These are phyloP conservation scores for Panzeria rudis DNA, from an alignment of 2,888 invertebrate species.

Conservation along the genomic window DNA sequence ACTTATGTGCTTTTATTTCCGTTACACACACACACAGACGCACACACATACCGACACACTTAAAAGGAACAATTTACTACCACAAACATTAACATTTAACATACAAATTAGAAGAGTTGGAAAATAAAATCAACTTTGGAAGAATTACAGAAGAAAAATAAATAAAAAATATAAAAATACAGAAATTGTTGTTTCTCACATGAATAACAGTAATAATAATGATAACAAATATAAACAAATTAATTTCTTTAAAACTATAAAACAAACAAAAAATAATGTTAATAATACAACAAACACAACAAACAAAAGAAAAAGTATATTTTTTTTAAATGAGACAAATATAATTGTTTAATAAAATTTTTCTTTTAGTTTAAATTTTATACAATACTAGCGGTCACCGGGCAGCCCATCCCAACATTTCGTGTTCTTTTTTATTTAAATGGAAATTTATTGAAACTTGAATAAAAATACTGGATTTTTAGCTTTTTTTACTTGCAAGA, in stretches of 20 bases:
- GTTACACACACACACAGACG: conserved; percentile 27
- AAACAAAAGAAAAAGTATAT: conserved; percentile 72
- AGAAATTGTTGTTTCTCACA: conserved; percentile 79
- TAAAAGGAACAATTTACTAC: conserved; percentile 64
- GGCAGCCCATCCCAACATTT: conserved; percentile 84
- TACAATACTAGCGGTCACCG: conserved; percentile 84
- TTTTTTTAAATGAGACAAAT: conserved; percentile 71
- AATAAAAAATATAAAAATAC: conserved; percentile 60
- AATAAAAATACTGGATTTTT: conserved; percentile 39
- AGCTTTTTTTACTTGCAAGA: conserved; percentile 26
- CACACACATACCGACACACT: conserved; percentile 28
- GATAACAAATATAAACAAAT: conserved; percentile 48
- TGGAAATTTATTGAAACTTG: conserved; percentile 29
- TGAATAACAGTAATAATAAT: conserved; percentile 37
- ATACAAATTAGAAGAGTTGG: conserved; percentile 55
- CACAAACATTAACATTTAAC: conserved; percentile 74
- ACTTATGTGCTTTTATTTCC: neutral
- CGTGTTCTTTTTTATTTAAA: conserved; percentile 74
- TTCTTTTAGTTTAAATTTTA: conserved; percentile 60
- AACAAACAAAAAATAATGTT: conserved; percentile 68
- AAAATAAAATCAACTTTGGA: conserved; percentile 71
- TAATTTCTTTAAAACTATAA: conserved; percentile 50
- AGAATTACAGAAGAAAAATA: conserved; percentile 54
- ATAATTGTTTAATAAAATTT: conserved; percentile 60
- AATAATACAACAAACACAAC: conserved; percentile 57